Evolutionary conservation across 1,140 invertebrate species (phyloP).

Genomic region (Coboldia fuscipes): DNA sequence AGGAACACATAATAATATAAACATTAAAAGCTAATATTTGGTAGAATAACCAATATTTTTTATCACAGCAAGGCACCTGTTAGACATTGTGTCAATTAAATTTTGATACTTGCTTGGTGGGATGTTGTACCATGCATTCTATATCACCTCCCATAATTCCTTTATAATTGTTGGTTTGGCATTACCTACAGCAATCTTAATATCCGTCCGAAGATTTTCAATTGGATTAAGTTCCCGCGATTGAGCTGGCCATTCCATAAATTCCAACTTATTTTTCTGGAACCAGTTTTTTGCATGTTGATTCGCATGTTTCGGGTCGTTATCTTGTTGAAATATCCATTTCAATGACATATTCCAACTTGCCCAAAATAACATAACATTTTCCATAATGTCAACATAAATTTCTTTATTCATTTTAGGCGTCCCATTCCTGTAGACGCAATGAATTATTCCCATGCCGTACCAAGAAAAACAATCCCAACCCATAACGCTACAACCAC

Average conservation of each 20-base stretch:
- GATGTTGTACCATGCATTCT: slow-evolving; percentile 6
- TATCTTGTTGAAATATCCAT: slow-evolving; percentile 14
- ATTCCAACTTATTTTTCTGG: neutral
- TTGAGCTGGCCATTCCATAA: slow-evolving; percentile 13
- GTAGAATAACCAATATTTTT: slow-evolving; percentile 10
- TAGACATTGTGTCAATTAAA: slow-evolving; percentile 8
- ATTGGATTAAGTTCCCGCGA: slow-evolving; percentile 15
- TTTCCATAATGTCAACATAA: slow-evolving; percentile 5
- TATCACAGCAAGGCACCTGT: slow-evolving; percentile 7
- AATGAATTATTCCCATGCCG: neutral
- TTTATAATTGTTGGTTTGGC: slow-evolving; percentile 5
- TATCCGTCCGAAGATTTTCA: slow-evolving; percentile 11
- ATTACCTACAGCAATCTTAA: slow-evolving; percentile 4
- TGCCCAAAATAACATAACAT: slow-evolving; percentile 7
- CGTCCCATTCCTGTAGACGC: slow-evolving; percentile 6
- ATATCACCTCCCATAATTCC: slow-evolving; percentile 5
- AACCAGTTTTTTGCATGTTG: slow-evolving; percentile 9
- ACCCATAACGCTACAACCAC: slow-evolving; percentile 8
- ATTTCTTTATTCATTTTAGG: slow-evolving; percentile 2
- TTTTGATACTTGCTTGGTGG: slow-evolving; percentile 5
- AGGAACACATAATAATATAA: too few relatives aligned
- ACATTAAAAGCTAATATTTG: too few relatives aligned
- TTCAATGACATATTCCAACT: slow-evolving; percentile 9
- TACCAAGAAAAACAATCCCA: too few relatives aligned
- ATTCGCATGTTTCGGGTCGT: slow-evolving; percentile 10